Evolutionary conservation across 2,888 invertebrate species (phyloP).

Genomic region (Oscheius onirici): DNA sequence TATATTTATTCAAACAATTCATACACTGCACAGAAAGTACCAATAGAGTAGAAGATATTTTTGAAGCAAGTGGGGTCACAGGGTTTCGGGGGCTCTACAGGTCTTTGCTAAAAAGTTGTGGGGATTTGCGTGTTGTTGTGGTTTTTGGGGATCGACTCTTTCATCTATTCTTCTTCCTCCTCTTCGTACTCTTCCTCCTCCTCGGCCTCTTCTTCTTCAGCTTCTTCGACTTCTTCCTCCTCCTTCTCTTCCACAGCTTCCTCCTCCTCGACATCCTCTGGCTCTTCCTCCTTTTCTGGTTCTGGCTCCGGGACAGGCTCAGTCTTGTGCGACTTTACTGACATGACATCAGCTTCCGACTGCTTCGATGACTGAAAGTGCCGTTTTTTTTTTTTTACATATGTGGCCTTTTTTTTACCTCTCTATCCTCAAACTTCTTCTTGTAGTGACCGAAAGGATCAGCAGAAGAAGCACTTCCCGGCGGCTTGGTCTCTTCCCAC

Average conservation of each 20-base stretch:
- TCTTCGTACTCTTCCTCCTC: conserved; percentile 57
- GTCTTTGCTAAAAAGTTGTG: not conserved
- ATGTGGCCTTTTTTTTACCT: conserved; percentile 36
- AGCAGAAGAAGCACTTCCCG: conserved; percentile 67
- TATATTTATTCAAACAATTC: conserved; percentile 28
- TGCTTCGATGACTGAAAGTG: conserved; percentile 46
- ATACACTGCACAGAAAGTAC: conserved; percentile 29
- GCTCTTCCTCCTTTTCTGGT: conserved; percentile 42
- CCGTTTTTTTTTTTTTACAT: not conserved
- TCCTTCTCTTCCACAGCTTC: conserved; percentile 50
- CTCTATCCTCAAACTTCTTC: conserved; percentile 68
- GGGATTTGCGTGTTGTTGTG: not conserved
- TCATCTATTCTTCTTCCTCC: conserved; percentile 50
- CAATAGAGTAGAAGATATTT: not conserved
- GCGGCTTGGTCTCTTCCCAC: conserved; percentile 71
- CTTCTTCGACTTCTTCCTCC: conserved; percentile 45
- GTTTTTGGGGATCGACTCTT: conserved; percentile 33
- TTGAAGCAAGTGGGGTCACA: not conserved
- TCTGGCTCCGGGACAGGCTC: conserved; percentile 51
- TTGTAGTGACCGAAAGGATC: conserved; percentile 70
- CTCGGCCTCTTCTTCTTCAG: conserved; percentile 48
- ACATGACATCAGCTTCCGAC: conserved; percentile 51
- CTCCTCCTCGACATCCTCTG: conserved; percentile 38
- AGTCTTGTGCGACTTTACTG: conserved; percentile 51
- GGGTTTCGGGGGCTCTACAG: conserved; percentile 1